Conservation (phyloP, 2,888 invertebrate species). For the Cancer borealis region DNA sequence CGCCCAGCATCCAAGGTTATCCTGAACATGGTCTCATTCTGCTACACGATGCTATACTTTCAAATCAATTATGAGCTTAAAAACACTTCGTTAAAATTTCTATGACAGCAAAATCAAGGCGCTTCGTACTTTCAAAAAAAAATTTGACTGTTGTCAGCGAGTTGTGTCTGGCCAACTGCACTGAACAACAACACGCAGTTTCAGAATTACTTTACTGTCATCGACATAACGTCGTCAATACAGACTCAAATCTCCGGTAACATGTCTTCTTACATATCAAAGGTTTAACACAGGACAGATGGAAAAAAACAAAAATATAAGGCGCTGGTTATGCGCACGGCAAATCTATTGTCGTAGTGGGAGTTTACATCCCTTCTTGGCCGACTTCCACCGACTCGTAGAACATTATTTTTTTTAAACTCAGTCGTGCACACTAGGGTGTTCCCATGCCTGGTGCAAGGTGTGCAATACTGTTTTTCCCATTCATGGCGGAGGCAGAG, state of each 20-base stretch:
- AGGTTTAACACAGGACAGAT: not conserved
- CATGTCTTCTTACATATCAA: not conserved
- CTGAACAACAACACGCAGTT: not conserved
- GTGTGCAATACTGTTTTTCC: not conserved
- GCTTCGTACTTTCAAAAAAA: not conserved
- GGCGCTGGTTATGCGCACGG: not conserved
- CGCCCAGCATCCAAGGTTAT: not conserved
- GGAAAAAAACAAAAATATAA: not conserved
- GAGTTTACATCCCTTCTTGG: constrained; percentile 4
- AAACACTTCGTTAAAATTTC: not conserved
- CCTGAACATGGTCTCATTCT: no score
- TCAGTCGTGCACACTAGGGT: not conserved
- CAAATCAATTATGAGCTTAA: not conserved
- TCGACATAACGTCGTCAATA: not conserved
- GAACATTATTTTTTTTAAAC: not conserved
- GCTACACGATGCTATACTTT: no score
- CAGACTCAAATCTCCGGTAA: not conserved
- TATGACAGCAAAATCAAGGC: not conserved
- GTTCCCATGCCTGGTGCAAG: not conserved
- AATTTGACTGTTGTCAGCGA: not conserved
- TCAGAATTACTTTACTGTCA: not conserved
- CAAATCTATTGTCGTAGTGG: not conserved
- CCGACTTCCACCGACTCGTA: not conserved
- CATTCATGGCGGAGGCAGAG: not conserved
- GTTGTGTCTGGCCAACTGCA: not conserved